Percentiles rank a stretch among this genome's conserved stretches.
phyloP scores from a whole-genome alignment of 2,113 vertebrate genomes.

The Lathamus discolor region DNA sequence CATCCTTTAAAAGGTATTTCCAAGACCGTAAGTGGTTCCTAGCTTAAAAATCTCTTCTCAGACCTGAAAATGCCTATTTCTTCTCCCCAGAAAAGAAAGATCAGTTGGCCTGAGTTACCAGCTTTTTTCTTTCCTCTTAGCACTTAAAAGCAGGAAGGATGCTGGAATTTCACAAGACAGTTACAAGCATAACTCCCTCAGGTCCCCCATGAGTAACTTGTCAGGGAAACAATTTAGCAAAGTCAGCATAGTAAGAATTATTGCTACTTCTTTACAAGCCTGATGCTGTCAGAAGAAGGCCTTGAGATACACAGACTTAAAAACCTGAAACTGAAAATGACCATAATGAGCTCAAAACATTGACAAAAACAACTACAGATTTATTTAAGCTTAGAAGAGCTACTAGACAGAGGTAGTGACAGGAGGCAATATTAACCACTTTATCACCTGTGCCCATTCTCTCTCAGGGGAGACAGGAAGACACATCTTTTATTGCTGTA shows the following conservation, averaged over 20 bases:
- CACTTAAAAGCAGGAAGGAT: not conserved
- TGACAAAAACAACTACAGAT: not conserved
- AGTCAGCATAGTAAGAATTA: not conserved
- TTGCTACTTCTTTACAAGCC: not conserved
- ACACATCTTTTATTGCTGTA: not conserved
- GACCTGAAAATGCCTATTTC: not conserved
- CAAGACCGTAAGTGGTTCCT: not conserved
- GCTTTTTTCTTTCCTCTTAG: not conserved
- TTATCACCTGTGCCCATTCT: not conserved
- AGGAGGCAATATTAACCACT: not conserved
- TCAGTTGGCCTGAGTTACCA: not conserved
- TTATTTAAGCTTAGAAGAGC: not conserved
- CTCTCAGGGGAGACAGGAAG: not conserved
- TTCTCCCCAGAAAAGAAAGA: not conserved
- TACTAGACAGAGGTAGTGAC: not conserved
- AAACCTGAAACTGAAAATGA: not conserved
- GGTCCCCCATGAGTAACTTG: not conserved
- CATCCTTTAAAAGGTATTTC: not conserved
- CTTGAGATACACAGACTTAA: not conserved
- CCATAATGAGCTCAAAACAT: not conserved
- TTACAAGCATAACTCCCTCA: not conserved
- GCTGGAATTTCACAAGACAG: not conserved
- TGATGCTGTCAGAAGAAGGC: not conserved
- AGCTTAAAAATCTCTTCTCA: not conserved
- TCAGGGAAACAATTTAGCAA: not conserved